Evolutionary conservation across 2,888 invertebrate species (phyloP).

Genomic region (Ectobius pallidus): DNA sequence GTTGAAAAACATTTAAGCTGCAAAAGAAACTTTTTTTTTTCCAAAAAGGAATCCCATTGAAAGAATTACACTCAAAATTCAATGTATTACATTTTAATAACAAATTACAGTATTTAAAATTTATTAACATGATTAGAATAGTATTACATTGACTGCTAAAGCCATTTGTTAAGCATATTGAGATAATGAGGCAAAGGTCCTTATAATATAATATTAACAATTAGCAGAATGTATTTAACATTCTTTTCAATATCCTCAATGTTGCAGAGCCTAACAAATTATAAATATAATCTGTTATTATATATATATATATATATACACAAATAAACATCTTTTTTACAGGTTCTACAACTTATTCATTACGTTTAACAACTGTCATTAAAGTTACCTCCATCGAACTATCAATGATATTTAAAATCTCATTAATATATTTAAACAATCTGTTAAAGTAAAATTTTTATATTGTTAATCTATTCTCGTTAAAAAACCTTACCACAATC

Average conservation of each 20-base stretch:
- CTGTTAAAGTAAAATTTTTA: too few relatives aligned
- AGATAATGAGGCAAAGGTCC: too few relatives aligned
- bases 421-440: too few relatives aligned
- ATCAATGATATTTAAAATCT: too few relatives aligned
- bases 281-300: too few relatives aligned
- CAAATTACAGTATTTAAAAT: neutral
- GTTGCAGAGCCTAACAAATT: constrained; percentile 2
- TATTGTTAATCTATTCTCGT: too few relatives aligned
- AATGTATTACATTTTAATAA: neutral
- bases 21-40: too few relatives aligned
- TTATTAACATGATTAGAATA: neutral
- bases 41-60: too few relatives aligned
- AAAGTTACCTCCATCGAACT: too few relatives aligned
- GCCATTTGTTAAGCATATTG: neutral
- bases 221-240: neutral
- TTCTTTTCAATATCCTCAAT: neutral
- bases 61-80: too few relatives aligned
- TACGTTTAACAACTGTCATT: constrained; percentile 15
- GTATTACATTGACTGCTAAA: neutral
- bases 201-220: constrained; percentile 9
- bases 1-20: too few relatives aligned
- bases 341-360: constrained; percentile 9
- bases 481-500: too few relatives aligned
- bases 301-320: constrained; percentile 12
- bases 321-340: constrained; percentile 22